phyloP scores from a whole-genome alignment of 2,888 invertebrate species.

The Drosophila picticornis region DNA sequence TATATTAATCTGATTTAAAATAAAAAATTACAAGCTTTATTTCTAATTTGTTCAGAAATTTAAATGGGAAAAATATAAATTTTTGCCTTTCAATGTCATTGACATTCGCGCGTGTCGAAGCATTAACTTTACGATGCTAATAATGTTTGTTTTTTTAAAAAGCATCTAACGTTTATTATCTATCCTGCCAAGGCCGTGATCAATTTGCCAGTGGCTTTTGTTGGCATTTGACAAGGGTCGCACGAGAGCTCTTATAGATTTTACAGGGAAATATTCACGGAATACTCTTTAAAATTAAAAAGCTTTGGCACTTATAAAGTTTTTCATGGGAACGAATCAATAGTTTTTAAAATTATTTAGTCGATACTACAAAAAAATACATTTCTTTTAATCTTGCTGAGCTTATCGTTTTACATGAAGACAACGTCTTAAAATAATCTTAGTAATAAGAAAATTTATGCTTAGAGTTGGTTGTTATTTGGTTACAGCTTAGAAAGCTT shows the following conservation, averaged over 20 bases:
- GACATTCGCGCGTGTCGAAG: conserved; percentile 17
- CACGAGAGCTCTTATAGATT: conserved; percentile 7
- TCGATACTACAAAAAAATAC: background rate
- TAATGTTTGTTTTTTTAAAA: conserved; percentile 31
- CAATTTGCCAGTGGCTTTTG: conserved; percentile 19
- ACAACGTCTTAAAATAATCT: background rate
- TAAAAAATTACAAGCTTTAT: conserved; percentile 25
- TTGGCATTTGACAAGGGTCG: conserved; percentile 56
- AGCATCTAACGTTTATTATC: conserved; percentile 4
- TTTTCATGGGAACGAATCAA: background rate
- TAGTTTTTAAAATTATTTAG: background rate
- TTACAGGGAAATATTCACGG: conserved; percentile 15
- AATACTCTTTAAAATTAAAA: background rate
- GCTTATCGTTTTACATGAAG: background rate
- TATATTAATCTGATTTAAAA: background rate
- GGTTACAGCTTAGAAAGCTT: background rate
- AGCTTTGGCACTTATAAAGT: too few species aligned
- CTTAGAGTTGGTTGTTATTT: background rate
- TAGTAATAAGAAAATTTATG: background rate
- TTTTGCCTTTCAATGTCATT: conserved; percentile 15
- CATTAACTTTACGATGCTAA: conserved; percentile 17
- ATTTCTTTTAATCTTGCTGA: background rate
- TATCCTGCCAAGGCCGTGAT: conserved; percentile 4
- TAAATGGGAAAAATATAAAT: conserved; percentile 6
- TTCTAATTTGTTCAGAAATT: conserved; percentile 14